A percentile compares a stretch with the other conserved stretches of the same genome.
phyloP scores from a whole-genome alignment of 1,140 invertebrate genomes.

The Euura saliciscinereae region DNA sequence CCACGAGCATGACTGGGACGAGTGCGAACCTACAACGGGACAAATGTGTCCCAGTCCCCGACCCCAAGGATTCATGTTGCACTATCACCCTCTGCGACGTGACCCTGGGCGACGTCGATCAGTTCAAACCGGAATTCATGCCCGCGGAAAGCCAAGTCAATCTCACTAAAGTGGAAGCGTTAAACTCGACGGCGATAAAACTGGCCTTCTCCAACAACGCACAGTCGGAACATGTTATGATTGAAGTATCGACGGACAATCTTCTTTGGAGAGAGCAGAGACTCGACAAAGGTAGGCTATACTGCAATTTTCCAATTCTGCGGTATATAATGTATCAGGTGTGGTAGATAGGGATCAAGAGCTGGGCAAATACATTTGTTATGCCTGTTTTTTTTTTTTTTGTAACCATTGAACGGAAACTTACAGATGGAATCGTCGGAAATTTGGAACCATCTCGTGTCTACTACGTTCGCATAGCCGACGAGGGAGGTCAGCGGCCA shows the following conservation, averaged over 20 bases:
- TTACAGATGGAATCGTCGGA: slow-evolving; percentile 48
- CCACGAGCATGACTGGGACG: slow-evolving; percentile 38
- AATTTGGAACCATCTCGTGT: slow-evolving; percentile 51
- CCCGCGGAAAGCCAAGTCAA: slow-evolving; percentile 51
- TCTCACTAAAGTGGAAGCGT: slow-evolving; percentile 50
- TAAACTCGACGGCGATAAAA: slow-evolving; percentile 55
- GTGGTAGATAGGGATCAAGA: too few relatives aligned
- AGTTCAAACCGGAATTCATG: too few relatives aligned
- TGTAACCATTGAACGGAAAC: too few relatives aligned
- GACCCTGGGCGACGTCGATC: slow-evolving; percentile 74
- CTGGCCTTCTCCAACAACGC: slow-evolving; percentile 40
- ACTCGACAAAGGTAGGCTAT: slow-evolving; percentile 44
- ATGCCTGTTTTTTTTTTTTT: too few relatives aligned
- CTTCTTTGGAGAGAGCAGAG: slow-evolving; percentile 51
- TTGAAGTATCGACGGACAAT: slow-evolving; percentile 56
- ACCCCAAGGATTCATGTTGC: slow-evolving; percentile 78
- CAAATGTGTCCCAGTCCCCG: slow-evolving; percentile 48
- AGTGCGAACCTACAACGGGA: slow-evolving; percentile 50
- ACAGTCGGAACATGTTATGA: slow-evolving; percentile 39
- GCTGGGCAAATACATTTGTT: background rate
- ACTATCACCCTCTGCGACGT: slow-evolving; percentile 83
- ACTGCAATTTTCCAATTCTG: too few relatives aligned
- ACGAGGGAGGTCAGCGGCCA: slow-evolving; percentile 33
- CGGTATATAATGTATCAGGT: too few relatives aligned
- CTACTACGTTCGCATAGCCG: slow-evolving; percentile 52